A percentile compares a stretch with the other conserved stretches of the same genome.
phyloP scores from a whole-genome alignment of 2,797 vertebrate genomes.

The Ctenopoma kingsleyae region DNA sequence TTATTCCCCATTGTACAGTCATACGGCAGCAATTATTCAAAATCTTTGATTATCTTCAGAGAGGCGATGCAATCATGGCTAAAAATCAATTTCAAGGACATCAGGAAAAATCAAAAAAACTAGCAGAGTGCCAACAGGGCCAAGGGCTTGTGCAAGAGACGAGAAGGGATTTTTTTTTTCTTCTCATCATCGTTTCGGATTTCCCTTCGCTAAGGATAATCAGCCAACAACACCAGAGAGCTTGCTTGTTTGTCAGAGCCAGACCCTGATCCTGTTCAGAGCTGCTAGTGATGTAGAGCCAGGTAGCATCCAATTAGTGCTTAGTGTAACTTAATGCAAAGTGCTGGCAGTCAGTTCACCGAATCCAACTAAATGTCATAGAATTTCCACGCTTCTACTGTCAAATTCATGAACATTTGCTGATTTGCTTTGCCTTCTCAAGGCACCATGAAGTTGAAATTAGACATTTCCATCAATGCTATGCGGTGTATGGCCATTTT shows the following conservation, averaged over 20 bases:
- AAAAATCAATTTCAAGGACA: constrained; percentile 87
- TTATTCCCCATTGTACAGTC: constrained; percentile 75
- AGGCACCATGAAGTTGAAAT: constrained; percentile 83
- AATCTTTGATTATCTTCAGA: constrained; percentile 84
- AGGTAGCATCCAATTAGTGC: constrained; percentile 88
- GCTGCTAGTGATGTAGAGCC: constrained; percentile 83
- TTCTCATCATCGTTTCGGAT: constrained; percentile 71
- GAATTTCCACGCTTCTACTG: constrained; percentile 81
- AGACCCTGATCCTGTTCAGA: constrained; percentile 77
- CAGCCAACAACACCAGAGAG: constrained; percentile 84
- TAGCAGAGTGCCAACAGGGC: constrained; percentile 78
- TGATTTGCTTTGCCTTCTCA: constrained; percentile 84
- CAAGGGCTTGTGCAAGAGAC: constrained; percentile 76
- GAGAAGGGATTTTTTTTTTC: constrained; percentile 61
- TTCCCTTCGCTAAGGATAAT: constrained; percentile 80
- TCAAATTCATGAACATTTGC: constrained; percentile 80
- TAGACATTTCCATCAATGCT: constrained; percentile 79
- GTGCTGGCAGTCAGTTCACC: constrained; percentile 79
- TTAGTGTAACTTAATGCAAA: constrained; percentile 85
- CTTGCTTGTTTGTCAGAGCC: constrained; percentile 79
- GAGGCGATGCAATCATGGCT: constrained; percentile 82
- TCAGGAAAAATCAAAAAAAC: constrained; percentile 82
- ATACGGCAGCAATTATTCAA: constrained; percentile 83
- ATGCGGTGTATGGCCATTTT: constrained; percentile 70
- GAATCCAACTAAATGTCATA: constrained; percentile 84